Base-by-base conservation (phyloP, 1,140 invertebrate species). In the Plectrocnemia conspersa region DNA sequence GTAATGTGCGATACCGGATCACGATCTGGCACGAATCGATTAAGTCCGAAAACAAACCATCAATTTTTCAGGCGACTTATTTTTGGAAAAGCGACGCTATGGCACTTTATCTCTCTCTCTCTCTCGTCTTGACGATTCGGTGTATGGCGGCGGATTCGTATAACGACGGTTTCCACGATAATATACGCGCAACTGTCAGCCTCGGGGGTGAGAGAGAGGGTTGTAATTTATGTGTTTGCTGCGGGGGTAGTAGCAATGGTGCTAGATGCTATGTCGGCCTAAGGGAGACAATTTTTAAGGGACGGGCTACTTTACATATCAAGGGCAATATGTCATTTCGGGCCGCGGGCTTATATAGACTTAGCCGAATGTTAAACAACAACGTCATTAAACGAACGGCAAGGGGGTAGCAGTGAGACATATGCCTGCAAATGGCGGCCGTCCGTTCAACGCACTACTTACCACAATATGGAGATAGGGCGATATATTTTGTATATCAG, bases 321-420 rank as follows among this genome's bases (percentile, higher is more conserved):
- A 55, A 47, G 42, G 44, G 44, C 53, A 46, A 55, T 46, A 38
- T 55, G 53, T 55, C 53, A 55, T 55, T 55, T 46, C 45, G 44
- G 32, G 53, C 42, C 40, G 22, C 21, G 44, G 32, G 53, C 21
- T 50, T 50, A 50, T 35, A 35, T 35, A 35, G 32, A 55, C 53
- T 55, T 47, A 55, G 44, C 53, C 44, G 35, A 55, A 55, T 55
- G 53, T 55, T 47, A 55, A 55, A 55, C 53, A 55, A 55, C 44
- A 22, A n/a, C 25, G 44, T 48, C 33, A 27, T 36, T 50, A 38
- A 36, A 38, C 47, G 21, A 38, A 16, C n/a, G n/a, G n/a, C n/a
- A n/a, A n/a, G n/a, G n/a, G n/a, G n/a, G n/a, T n/a, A n/a, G n/a
- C n/a, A n/a, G n/a, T n/a, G n/a, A n/a, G n/a, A n/a, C n/a, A n/a